Conservation (phyloP, 2,888 invertebrate species). For the Spicauda simplicius region DNA sequence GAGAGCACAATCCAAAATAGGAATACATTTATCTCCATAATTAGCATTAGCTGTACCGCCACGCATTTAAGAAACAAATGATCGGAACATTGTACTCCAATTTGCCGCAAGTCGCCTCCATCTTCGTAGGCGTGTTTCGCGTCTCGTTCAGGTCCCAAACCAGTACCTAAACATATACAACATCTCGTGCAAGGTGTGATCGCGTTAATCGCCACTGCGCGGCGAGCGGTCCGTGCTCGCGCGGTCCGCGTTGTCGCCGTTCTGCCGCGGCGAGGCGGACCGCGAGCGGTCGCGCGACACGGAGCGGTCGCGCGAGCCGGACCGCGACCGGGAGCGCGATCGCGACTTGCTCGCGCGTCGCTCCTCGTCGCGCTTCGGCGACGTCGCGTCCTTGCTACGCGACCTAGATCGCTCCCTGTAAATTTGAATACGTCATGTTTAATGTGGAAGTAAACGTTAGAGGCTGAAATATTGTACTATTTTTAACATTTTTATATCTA, state of each 20-base stretch:
- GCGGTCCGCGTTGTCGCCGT: constrained; percentile 65
- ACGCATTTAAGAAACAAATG: too few relatives aligned
- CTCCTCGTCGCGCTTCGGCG: constrained; percentile 73
- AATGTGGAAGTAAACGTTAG: not conserved
- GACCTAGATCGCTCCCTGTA: constrained; percentile 88
- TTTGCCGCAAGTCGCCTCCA: too few relatives aligned
- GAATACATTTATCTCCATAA: not conserved
- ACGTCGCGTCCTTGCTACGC: constrained; percentile 85
- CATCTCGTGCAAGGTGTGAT: not conserved
- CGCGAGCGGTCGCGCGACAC: constrained; percentile 61
- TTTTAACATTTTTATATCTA: too few relatives aligned
- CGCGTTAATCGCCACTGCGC: constrained; percentile 71
- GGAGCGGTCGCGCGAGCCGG: constrained; percentile 60
- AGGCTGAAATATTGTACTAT: too few relatives aligned
- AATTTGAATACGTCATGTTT: not conserved
- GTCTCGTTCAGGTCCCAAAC: too few relatives aligned
- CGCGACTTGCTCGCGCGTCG: constrained; percentile 71
- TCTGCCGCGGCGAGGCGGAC: constrained; percentile 69
- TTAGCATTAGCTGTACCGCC: too few relatives aligned
- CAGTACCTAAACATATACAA: too few relatives aligned
- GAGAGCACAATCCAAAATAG: not conserved
- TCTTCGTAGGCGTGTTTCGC: too few relatives aligned
- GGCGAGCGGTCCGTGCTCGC: constrained; percentile 72
- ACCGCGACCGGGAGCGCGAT: constrained; percentile 59
- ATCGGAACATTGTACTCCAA: too few relatives aligned